Evolutionary conservation across 1,140 invertebrate species (phyloP), one percentile per base, ranked within the genome.

Genomic region (Maniola jurtina): DNA sequence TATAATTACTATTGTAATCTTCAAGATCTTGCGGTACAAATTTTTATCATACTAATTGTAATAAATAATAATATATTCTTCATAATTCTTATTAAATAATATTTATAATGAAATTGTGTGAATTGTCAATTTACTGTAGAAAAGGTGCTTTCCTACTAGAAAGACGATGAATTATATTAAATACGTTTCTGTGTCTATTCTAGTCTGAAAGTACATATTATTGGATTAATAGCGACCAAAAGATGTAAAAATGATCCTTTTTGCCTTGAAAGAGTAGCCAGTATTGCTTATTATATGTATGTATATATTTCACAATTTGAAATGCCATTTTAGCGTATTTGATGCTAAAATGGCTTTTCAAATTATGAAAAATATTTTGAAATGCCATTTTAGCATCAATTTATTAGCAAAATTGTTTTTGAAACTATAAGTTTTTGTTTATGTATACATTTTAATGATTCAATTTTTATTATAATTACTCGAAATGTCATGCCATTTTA

Each of bases 11-110:
- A 52, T 16, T 52, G 14, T 52, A 52, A 52, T 48, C 6, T n/a
- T 48, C 6, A 48, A 48, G 13, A 15, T 16, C 48, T 52, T 52
- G 14, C 48, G 5, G 48, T 52, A 52, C 48, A 52, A 52, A 52
- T 52, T 52, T 48, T 52, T 45, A 45, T 45, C 5, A 45, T n/a
- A 45, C 1, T 8, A 40, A 40, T 9, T 40, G 7, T 40, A 9
- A 9, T 40, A 9, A 40, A 11, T 45, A 45, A n/a, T 45, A 45
- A 11, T 45, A 5, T 11, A 13, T 45, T 0, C 0, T 40, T 45
- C 42, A 11, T 11, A 45, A 45, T 45, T 45, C 42, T 13, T 45
- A n/a, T 25, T 25, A 4, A 25, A 25, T 25, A 45, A 45, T 13
- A 11, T n/a, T n/a, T n/a, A 9, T 38, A 38, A 3, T 38, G 4